These are phyloP conservation scores for Phoxinus phoxinus DNA, from an alignment of 2,113 vertebrate species.

Conservation along the genomic window DNA sequence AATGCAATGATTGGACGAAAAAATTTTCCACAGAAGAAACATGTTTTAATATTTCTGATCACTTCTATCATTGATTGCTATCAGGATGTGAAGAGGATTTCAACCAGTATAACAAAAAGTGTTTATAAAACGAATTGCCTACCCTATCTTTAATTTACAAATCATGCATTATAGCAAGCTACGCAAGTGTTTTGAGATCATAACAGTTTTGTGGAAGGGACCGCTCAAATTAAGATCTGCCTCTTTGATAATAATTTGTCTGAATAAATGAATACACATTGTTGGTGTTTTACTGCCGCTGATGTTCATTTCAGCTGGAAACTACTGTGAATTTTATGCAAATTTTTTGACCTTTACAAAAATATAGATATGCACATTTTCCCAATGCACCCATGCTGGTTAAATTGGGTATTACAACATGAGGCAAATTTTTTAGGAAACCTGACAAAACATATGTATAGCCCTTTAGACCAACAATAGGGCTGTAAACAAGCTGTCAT, in stretches of 20 bases:
- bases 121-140: no score
- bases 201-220: no score
- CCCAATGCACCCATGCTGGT: background rate
- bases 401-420: background rate
- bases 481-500: slow-evolving; percentile 22
- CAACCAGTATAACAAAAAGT: no score
- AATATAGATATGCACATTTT: background rate
- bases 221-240: background rate
- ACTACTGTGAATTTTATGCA: background rate
- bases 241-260: background rate
- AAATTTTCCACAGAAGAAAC: no score
- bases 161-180: no score
- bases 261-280: background rate
- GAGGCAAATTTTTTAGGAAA: background rate
- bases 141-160: no score
- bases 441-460: background rate
- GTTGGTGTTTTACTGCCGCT: background rate
- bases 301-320: background rate
- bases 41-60: no score
- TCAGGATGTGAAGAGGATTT: no score
- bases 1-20: no score
- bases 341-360: background rate
- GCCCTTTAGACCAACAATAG: background rate
- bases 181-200: no score
- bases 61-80: no score